Conservation (phyloP, 2,113 vertebrate species). For the Tragelaphus buxtoni region DNA sequence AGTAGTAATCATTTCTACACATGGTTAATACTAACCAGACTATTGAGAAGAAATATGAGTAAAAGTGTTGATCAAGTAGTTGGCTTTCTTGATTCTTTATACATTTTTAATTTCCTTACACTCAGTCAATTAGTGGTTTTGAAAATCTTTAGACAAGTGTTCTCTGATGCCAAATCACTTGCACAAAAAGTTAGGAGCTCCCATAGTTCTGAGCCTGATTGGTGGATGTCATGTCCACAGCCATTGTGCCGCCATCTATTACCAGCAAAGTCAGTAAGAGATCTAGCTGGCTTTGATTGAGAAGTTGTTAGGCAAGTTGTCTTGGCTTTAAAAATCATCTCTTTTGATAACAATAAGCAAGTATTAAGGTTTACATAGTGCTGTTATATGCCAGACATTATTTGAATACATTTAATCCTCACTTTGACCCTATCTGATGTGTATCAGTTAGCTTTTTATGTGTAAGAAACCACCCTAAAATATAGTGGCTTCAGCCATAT, state of each 20-base stretch:
- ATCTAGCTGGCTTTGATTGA: neutral
- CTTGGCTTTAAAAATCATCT: neutral
- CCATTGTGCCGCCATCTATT: neutral
- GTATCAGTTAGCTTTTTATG: neutral
- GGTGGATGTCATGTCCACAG: neutral
- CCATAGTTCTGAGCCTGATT: neutral
- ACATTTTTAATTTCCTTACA: neutral
- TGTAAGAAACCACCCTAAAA: neutral
- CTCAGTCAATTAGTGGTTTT: neutral
- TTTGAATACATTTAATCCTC: neutral
- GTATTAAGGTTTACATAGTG: neutral
- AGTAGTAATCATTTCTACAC: neutral
- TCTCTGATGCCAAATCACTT: neutral
- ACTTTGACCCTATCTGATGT: neutral
- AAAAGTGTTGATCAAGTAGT: neutral
- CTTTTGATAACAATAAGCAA: neutral
- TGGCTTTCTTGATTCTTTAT: neutral
- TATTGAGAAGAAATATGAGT: neutral
- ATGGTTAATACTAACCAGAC: neutral
- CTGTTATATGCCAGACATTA: neutral
- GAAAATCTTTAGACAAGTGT: neutral
- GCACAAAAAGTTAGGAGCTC: neutral
- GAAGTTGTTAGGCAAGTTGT: neutral
- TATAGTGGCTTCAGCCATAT: neutral
- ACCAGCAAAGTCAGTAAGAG: neutral